Evolutionary conservation across 2,797 vertebrate genomes (phyloP), one percentile per base, ranked within the genome.

Genomic region (Clarias laeviceps): DNA sequence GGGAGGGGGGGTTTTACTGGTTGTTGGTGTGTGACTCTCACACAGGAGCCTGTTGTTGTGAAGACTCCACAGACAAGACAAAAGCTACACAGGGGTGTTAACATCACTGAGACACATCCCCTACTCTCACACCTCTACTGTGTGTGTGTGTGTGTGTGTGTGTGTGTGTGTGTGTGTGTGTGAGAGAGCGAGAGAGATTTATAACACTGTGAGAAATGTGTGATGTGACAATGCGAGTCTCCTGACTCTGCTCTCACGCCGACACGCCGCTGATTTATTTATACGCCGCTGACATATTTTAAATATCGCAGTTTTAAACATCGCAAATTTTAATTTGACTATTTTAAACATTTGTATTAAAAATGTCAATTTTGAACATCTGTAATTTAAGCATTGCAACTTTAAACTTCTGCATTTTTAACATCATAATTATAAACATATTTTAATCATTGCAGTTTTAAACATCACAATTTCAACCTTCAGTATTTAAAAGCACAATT

Each of bases 31-130:
- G 14, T 29, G 64, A 29, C 14, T 29, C n/a, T 65, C 65, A 66
- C 65, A 66, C 65, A 66, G 29, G 65, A 66, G 65, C 29, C 15
- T 37, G 66, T 69, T 69, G 68, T 70, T 70, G 34, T 70, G 34
- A 40, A 68, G 34, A 40, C 68, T 45, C 69, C 11, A 40, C 22
- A 45, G 69, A 70, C 11, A 0, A 70, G 37, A 70, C 68, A 70
- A 70, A 70, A 40, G 68, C 69, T 70, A 70, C 69, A 70, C 34
- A 70, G 69, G 66, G 37, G 69, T 70, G 69, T 70, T 37, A 70
- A 70, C 69, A 24, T 34, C 66, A 34, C 66, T 20, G 9, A 45
- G 68, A 70, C 34, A 24, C 32, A 40, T 40, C 69, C 69, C 40
- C 69, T 70, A 70, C 2, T 1, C 4, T 40, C 69, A 45, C 37